Percentiles rank a stretch among this genome's conserved stretches.
Evolutionary conservation across 2,888 invertebrate genomes (phyloP).

Genomic region (Sceliomorpha sp.): DNA sequence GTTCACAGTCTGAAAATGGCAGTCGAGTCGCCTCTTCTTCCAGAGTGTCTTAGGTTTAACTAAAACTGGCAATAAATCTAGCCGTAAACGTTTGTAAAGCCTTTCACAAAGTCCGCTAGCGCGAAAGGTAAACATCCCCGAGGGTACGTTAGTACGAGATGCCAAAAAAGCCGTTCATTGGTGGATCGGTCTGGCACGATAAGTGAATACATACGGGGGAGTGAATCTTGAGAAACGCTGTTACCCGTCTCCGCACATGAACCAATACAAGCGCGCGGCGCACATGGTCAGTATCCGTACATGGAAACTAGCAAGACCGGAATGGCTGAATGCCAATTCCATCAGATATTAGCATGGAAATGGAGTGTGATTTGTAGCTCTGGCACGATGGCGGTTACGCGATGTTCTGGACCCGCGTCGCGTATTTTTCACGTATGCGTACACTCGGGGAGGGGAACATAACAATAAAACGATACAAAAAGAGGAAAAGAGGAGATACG

Average conservation of each 20-base stretch:
- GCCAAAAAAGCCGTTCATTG: conserved; percentile 16
- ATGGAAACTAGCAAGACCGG: conserved; percentile 18
- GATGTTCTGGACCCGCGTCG: conserved; percentile 9
- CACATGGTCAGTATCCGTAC: conserved; percentile 19
- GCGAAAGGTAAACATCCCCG: conserved; percentile 32
- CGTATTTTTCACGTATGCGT: conserved; percentile 45
- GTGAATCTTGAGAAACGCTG: conserved; percentile 29
- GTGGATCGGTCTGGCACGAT: conserved; percentile 26
- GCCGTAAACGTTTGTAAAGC: conserved; percentile 2
- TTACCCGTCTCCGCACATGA: conserved; percentile 4
- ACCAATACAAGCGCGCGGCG: conserved; percentile 3
- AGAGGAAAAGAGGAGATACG: conserved; percentile 1
- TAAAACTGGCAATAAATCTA: conserved; percentile 31
- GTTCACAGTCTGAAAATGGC: conserved; percentile 17
- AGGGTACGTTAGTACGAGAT: conserved; percentile 8
- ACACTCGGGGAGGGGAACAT: conserved; percentile 17
- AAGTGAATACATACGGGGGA: conserved; percentile 24
- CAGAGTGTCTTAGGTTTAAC: conserved; percentile 24
- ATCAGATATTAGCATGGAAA: conserved; percentile 76
- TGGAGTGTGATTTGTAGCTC: conserved; percentile 73
- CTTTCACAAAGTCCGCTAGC: conserved; percentile 21
- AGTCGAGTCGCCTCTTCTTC: conserved; percentile 16
- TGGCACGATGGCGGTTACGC: conserved; percentile 34
- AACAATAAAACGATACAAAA: conserved; percentile 26
- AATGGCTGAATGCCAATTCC: conserved; percentile 73